These are phyloP conservation scores for Takifugu flavidus DNA, from an alignment of 2,113 vertebrate species.

Conservation along the genomic window DNA sequence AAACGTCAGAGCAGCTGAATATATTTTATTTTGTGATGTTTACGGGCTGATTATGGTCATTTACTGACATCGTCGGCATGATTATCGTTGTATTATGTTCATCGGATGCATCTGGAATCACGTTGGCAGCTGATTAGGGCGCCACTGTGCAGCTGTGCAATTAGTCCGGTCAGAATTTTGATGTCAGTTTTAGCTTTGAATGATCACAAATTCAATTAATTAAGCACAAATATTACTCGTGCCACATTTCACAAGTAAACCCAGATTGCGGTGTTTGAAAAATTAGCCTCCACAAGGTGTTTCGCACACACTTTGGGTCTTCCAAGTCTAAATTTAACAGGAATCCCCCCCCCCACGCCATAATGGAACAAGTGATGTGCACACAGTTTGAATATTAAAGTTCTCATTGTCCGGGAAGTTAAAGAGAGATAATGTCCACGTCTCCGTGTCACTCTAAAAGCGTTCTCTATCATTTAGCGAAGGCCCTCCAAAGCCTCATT, in stretches of 20 bases:
- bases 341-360: too few species aligned
- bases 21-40: conserved; percentile 16
- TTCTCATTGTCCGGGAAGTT: not conserved
- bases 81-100: conserved; percentile 15
- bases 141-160: conserved; percentile 10
- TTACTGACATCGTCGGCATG: conserved; percentile 21
- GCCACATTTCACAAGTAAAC: too few species aligned
- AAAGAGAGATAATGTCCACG: not conserved
- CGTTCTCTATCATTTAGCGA: conserved; percentile 32
- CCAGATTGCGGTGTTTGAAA: too few species aligned
- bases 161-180: not conserved
- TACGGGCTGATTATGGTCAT: conserved; percentile 10
- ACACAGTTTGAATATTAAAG: conserved; percentile 2
- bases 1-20: not conserved
- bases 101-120: conserved; percentile 16
- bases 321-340: too few species aligned
- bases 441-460: not conserved
- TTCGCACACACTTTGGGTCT: too few species aligned
- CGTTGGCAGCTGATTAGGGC: conserved; percentile 14
- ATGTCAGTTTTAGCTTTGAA: too few species aligned
- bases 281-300: too few species aligned
- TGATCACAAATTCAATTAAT: too few species aligned
- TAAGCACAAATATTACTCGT: too few species aligned
- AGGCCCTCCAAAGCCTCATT: conserved; percentile 34
- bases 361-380: too few species aligned